Conservation (phyloP, 2,888 invertebrate genomes). For the Deilephila elpenor region DNA sequence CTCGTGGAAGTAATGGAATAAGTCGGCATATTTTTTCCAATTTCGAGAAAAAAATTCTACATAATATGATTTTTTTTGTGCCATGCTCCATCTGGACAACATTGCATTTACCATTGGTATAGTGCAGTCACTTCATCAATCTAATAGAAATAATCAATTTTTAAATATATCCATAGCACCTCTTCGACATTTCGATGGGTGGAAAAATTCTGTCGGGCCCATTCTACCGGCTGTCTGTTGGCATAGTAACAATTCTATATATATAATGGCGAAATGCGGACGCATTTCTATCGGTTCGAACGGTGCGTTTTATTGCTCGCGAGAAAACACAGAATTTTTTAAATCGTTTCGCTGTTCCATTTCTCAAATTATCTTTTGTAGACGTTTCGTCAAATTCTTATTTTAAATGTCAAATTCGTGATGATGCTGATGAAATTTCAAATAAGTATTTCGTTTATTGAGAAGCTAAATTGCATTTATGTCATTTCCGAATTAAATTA, state of each 20-base stretch:
- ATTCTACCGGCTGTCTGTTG: constrained; percentile 36
- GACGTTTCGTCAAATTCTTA: not conserved
- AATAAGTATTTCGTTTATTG: too few relatives aligned
- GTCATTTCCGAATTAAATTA: too few relatives aligned
- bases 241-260: constrained; percentile 23
- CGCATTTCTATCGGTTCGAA: not conserved
- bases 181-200: constrained; percentile 39
- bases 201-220: constrained; percentile 48
- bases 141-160: not conserved
- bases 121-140: too few relatives aligned
- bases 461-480: too few relatives aligned
- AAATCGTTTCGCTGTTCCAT: not conserved
- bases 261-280: constrained; percentile 12
- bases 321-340: constrained; percentile 1
- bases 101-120: too few relatives aligned
- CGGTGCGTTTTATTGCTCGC: constrained; percentile 13
- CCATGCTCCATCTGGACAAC: too few relatives aligned
- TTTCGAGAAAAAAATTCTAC: too few relatives aligned
- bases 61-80: too few relatives aligned
- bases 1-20: too few relatives aligned
- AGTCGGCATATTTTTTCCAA: too few relatives aligned
- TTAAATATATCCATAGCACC: constrained; percentile 21
- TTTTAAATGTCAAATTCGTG: too few relatives aligned
- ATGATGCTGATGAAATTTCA: too few relatives aligned
- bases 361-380: not conserved